Conservation (phyloP, 2,113 vertebrate species). For the Ellobius talpinus region DNA sequence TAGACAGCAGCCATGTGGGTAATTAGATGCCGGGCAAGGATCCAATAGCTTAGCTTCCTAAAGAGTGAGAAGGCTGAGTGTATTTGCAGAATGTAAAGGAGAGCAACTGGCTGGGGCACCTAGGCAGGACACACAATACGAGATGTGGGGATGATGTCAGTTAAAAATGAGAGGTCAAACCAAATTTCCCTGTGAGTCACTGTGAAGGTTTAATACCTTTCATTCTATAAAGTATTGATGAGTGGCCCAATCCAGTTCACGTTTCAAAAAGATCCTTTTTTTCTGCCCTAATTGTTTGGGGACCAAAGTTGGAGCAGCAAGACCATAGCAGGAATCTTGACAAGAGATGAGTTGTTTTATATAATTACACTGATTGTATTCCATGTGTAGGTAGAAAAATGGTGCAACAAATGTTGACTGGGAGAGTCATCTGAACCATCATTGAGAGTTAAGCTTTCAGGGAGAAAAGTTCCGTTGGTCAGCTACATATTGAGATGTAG, state of each 20-base stretch:
- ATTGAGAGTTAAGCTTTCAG: fast-evolving
- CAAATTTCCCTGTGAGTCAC: neutral
- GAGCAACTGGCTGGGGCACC: fast-evolving
- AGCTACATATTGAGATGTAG: neutral
- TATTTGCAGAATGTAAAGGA: neutral
- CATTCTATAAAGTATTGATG: neutral
- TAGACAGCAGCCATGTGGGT: neutral
- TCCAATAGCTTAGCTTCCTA: neutral
- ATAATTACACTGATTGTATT: fast-evolving
- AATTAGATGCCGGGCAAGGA: neutral
- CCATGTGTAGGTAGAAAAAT: neutral
- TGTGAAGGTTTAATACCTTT: neutral
- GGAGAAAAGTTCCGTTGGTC: neutral
- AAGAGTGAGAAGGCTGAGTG: fast-evolving
- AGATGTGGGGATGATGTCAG: neutral
- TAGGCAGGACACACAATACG: fast-evolving
- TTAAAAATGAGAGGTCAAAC: neutral
- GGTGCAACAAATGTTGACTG: neutral
- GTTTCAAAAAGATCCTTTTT: neutral
- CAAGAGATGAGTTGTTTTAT: neutral
- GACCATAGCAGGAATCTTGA: neutral
- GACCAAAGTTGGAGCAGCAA: fast-evolving
- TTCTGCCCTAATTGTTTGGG: neutral
- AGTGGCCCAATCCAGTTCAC: neutral
- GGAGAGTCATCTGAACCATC: neutral